Evolutionary conservation across 1,140 invertebrate genomes (phyloP).

Genomic region (Drosophila sucinea): DNA sequence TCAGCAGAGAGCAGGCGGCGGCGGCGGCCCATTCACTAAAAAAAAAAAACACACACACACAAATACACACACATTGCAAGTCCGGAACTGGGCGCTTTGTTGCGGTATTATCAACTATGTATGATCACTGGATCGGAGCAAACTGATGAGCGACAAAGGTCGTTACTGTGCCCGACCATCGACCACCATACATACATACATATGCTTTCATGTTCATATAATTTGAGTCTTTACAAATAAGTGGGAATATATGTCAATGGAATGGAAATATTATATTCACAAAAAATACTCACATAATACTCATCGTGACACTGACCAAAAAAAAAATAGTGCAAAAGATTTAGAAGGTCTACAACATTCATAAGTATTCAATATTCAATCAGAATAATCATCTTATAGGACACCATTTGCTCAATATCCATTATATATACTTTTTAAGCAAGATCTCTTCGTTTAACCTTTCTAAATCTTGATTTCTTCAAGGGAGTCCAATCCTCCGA

Average conservation of each 20-base stretch:
- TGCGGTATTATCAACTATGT: conserved; percentile 55
- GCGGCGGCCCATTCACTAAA: conserved; percentile 1
- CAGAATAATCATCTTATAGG: too few species aligned
- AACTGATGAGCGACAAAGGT: conserved; percentile 30
- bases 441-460: too few species aligned
- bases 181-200: not conserved
- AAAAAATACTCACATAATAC: not conserved
- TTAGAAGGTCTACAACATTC: too few species aligned
- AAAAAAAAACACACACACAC: not conserved
- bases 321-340: too few species aligned
- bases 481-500: too few species aligned
- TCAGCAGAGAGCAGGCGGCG: not conserved
- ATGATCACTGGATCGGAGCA: conserved; percentile 36
- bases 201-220: not conserved
- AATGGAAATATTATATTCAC: conserved; percentile 6
- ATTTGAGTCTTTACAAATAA: not conserved
- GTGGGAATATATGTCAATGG: conserved; percentile 3
- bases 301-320: not conserved
- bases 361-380: too few species aligned
- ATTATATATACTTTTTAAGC: too few species aligned
- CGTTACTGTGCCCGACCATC: not conserved
- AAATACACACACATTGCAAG: conserved; percentile 18
- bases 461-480: too few species aligned
- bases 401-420: too few species aligned
- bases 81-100: conserved; percentile 74